Conservation (phyloP, 1,140 invertebrate genomes). For the Chironomus tepperi region DNA sequence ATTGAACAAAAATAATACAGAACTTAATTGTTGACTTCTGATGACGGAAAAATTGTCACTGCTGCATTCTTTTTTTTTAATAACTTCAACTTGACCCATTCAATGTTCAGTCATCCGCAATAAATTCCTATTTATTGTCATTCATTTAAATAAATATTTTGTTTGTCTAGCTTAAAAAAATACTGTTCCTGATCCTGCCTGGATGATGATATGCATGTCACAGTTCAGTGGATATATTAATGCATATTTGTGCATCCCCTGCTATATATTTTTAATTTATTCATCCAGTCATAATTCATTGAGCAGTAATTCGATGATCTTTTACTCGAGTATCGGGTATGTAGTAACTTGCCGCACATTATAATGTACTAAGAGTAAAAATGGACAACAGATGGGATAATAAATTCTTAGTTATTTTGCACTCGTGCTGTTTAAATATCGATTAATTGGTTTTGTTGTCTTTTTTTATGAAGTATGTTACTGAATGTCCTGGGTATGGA, state of each 20-base stretch:
- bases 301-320: neutral
- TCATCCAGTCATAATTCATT: neutral
- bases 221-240: neutral
- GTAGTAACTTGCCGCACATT: no score
- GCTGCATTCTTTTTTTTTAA: neutral
- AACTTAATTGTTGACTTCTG: constrained; percentile 7
- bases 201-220: constrained; percentile 1
- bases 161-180: no score
- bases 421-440: no score
- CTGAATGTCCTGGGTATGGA: no score
- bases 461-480: no score
- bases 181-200: neutral
- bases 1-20: neutral
- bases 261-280: neutral
- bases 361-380: no score
- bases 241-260: neutral
- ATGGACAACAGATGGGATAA: no score
- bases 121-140: neutral
- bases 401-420: no score
- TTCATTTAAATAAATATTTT: no score
- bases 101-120: neutral
- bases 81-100: constrained; percentile 8
- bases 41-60: neutral
- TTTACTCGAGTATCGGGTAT: neutral
- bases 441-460: no score